Percentiles rank a stretch among this genome's conserved stretches.
phyloP scores from a whole-genome alignment of 2,797 vertebrate genomes.

The Sebastes cheni region DNA sequence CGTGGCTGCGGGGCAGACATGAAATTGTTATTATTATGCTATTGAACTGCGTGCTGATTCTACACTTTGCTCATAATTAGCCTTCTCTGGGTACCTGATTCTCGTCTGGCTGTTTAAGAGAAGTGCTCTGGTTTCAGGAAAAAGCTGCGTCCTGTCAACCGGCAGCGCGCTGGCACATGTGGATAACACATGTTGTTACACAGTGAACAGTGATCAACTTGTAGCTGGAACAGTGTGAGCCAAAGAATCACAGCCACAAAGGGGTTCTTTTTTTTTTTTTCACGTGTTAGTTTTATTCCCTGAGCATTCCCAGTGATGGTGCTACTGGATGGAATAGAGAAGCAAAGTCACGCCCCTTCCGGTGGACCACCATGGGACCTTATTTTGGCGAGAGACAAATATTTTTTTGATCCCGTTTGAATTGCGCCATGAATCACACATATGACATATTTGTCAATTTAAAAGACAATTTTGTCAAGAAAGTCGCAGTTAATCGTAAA shows the following conservation, averaged over 20 bases:
- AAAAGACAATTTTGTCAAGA: too few species aligned
- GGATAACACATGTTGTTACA: conserved; percentile 55
- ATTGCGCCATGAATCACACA: too few species aligned
- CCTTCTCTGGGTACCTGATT: conserved; percentile 64
- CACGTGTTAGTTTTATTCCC: neutral
- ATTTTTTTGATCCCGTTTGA: too few species aligned
- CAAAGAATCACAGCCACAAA: neutral
- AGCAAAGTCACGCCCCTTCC: too few species aligned
- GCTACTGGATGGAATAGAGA: neutral
- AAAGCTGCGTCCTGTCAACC: conserved; percentile 50
- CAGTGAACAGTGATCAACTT: conserved; percentile 13
- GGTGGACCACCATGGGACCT: too few species aligned
- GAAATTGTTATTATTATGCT: conserved; percentile 84
- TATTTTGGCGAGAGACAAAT: too few species aligned
- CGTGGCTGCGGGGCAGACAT: conserved; percentile 81
- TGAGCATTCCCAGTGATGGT: neutral
- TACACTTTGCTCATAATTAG: conserved; percentile 79
- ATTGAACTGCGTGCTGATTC: conserved; percentile 79
- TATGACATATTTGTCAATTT: too few species aligned
- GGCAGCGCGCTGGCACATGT: conserved; percentile 40
- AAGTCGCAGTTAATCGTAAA: too few species aligned
- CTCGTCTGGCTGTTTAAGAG: conserved; percentile 47
- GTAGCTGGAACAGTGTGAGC: neutral
- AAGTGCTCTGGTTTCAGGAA: conserved; percentile 37
- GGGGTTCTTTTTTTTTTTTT: neutral